Conservation (phyloP, 1,140 invertebrate genomes). For the Goniozus legneri region DNA sequence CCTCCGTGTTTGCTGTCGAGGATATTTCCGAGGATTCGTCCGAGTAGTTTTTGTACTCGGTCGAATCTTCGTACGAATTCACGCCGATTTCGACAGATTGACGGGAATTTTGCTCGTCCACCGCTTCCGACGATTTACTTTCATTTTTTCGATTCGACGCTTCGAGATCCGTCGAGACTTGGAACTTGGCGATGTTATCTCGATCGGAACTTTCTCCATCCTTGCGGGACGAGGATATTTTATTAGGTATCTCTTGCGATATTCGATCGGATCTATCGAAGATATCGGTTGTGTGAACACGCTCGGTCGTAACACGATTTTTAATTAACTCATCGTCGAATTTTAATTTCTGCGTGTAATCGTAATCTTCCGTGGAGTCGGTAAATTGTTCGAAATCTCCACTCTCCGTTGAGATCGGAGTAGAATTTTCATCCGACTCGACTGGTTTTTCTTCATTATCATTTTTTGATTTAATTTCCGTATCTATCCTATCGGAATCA, state of each 20-base stretch:
- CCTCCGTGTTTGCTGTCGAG: background rate
- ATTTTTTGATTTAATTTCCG: background rate
- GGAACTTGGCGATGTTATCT: constrained; percentile 6
- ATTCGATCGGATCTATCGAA: no score
- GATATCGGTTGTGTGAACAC: no score
- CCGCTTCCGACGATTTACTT: background rate
- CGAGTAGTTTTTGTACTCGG: constrained; percentile 5
- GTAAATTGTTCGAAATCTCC: background rate
- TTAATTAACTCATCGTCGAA: no score
- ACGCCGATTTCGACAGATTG: no score
- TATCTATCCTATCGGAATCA: background rate
- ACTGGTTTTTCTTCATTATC: background rate
- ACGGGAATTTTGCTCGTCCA: constrained; percentile 9
- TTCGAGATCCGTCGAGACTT: background rate
- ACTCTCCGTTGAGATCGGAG: no score
- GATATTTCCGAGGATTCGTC: constrained; percentile 8
- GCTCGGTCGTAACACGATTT: no score
- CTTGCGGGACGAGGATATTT: background rate
- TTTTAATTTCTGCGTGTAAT: constrained; percentile 11
- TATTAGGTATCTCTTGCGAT: no score
- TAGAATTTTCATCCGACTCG: constrained; percentile 8
- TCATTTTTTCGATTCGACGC: background rate
- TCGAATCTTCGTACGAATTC: constrained; percentile 11
- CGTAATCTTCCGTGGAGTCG: background rate
- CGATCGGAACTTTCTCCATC: background rate